Evolutionary conservation across 2,888 invertebrate species (phyloP).

Genomic region (Nemapogon koenigi): DNA sequence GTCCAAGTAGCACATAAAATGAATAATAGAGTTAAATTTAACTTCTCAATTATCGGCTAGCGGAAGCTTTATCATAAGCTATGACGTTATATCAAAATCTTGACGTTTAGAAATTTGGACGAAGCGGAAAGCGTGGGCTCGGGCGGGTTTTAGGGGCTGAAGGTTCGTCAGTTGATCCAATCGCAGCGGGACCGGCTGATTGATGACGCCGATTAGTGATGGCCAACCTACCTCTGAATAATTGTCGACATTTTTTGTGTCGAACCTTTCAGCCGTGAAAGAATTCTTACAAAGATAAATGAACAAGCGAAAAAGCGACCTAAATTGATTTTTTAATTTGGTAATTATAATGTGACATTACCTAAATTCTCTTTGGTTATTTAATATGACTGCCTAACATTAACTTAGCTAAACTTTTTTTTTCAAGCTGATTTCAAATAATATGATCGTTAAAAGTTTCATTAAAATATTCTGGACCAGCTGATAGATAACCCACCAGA

Average conservation of each 20-base stretch:
- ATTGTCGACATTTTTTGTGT: conserved; percentile 51
- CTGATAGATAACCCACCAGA: too few species aligned
- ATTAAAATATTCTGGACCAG: background rate
- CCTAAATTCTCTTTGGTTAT: too few species aligned
- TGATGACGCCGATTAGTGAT: conserved; percentile 64
- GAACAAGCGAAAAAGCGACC: background rate
- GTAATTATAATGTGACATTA: background rate
- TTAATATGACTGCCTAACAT: too few species aligned
- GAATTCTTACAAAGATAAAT: conserved; percentile 10
- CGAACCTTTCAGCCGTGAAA: conserved; percentile 2
- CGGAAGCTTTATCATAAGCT: too few species aligned
- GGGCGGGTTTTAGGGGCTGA: conserved; percentile 21
- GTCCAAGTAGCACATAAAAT: too few species aligned
- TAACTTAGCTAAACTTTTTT: too few species aligned
- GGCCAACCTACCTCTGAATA: conserved; percentile 56
- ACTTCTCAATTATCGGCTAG: conserved; percentile 1
- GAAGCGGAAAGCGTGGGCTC: too few species aligned
- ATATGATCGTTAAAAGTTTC: background rate
- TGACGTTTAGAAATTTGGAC: conserved; percentile 3
- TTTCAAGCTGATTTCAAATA: background rate
- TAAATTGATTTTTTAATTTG: background rate
- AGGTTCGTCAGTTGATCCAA: conserved; percentile 54
- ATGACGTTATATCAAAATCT: conserved; percentile 2
- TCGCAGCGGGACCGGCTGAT: conserved; percentile 46
- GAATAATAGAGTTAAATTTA: too few species aligned